Conservation (phyloP, 1,140 invertebrate genomes). For the Vanessa tameamea region DNA sequence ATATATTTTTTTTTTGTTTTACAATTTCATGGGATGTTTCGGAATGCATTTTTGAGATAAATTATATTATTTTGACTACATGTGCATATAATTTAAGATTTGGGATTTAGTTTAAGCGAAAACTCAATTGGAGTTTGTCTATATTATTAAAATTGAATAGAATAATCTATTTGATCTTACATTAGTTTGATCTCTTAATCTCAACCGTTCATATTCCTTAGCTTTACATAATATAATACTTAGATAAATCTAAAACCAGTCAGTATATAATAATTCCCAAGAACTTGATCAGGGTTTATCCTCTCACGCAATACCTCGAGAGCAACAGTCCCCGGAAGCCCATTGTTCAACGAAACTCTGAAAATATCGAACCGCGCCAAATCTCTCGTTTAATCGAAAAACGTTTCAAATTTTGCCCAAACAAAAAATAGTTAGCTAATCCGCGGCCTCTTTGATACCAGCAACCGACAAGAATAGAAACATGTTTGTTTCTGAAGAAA, state of each 20-base stretch:
- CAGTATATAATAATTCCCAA: conserved; percentile 28
- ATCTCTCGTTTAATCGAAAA: conserved; percentile 72
- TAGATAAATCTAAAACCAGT: conserved; percentile 41
- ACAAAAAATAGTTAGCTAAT: conserved; percentile 68
- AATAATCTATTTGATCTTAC: not conserved
- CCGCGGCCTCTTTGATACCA: conserved; percentile 73
- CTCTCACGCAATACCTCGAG: conserved; percentile 54
- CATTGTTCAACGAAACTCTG: conserved; percentile 62
- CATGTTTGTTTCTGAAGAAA: conserved; percentile 69
- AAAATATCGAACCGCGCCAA: conserved; percentile 65
- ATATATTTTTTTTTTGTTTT: no score
- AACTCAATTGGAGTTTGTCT: not conserved
- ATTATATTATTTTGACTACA: no score
- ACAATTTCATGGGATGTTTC: no score
- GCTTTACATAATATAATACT: not conserved
- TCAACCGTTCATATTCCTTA: not conserved
- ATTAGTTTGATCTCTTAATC: not conserved
- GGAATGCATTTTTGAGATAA: no score
- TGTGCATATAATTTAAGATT: no score
- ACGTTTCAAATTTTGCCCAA: conserved; percentile 69
- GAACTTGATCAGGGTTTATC: conserved; percentile 62
- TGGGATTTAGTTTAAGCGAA: no score
- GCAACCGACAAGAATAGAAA: conserved; percentile 50
- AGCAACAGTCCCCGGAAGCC: conserved; percentile 67
- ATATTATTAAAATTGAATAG: not conserved